These are phyloP conservation scores for Otolemur garnettii DNA, from an alignment of 2,113 vertebrate genomes.

Conservation along the genomic window DNA sequence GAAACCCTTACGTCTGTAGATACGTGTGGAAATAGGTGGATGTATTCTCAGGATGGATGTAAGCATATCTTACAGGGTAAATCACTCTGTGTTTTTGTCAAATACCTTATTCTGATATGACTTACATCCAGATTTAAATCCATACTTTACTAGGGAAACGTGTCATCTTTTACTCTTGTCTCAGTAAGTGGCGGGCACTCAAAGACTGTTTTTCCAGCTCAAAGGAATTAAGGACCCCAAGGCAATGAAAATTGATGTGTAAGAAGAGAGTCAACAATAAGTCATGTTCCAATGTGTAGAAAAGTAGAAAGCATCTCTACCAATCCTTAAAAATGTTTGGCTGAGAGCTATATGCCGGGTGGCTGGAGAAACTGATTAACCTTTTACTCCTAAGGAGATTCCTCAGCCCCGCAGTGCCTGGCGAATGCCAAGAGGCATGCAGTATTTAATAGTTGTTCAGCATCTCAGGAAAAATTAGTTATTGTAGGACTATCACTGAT, in stretches of 20 bases:
- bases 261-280: background rate
- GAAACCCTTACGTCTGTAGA: background rate
- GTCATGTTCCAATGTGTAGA: background rate
- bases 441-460: constrained; percentile 36
- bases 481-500: background rate
- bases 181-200: background rate
- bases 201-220: constrained; percentile 22
- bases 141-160: background rate
- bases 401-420: background rate
- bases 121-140: constrained; percentile 50
- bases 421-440: background rate
- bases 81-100: background rate
- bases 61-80: background rate
- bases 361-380: constrained; percentile 56
- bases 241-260: background rate
- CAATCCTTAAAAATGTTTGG: constrained; percentile 4
- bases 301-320: constrained; percentile 37
- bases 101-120: background rate
- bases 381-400: constrained; percentile 13
- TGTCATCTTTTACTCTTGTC: constrained; percentile 19
- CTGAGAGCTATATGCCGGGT: background rate
- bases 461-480: constrained; percentile 31
- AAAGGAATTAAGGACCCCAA: background rate
- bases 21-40: background rate
- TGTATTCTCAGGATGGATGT: background rate